These are phyloP conservation scores for Spilarctia lutea DNA, from an alignment of 2,888 invertebrate species.

Conservation along the genomic window DNA sequence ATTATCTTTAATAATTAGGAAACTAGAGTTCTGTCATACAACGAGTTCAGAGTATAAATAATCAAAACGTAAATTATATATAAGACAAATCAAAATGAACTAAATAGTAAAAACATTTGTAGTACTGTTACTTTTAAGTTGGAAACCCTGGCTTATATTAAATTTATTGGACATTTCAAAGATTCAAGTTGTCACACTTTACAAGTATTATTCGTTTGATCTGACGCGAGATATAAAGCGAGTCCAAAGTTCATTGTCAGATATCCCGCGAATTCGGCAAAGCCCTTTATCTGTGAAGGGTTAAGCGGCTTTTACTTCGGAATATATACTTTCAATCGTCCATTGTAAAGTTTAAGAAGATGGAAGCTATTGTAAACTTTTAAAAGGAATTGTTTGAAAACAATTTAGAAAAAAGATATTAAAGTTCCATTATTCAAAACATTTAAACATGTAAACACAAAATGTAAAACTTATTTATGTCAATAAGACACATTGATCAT, in stretches of 20 bases:
- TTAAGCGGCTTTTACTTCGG: constrained; percentile 7
- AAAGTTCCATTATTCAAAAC: not conserved
- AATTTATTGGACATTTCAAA: constrained; percentile 1
- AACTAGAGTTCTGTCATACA: too few relatives aligned
- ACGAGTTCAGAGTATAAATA: too few relatives aligned
- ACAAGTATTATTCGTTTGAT: constrained; percentile 6
- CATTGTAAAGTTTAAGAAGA: constrained; percentile 1
- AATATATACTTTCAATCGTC: constrained; percentile 7
- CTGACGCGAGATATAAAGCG: constrained; percentile 8
- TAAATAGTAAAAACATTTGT: not conserved
- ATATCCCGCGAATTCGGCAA: not conserved
- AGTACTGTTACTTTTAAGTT: not conserved
- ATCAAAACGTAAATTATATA: too few relatives aligned
- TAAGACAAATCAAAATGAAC: too few relatives aligned
- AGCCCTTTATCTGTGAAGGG: constrained; percentile 1
- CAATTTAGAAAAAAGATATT: not conserved
- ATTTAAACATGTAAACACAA: too few relatives aligned
- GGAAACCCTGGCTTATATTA: not conserved
- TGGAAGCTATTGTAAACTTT: not conserved
- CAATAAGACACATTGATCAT: too few relatives aligned
- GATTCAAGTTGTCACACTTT: not conserved
- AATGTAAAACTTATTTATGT: too few relatives aligned
- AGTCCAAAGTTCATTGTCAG: constrained; percentile 8
- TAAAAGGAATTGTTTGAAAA: not conserved
- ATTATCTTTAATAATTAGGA: too few relatives aligned